These are phyloP conservation scores for Perca schrenkii DNA, from an alignment of 2,113 vertebrate species.

Conservation along the genomic window DNA sequence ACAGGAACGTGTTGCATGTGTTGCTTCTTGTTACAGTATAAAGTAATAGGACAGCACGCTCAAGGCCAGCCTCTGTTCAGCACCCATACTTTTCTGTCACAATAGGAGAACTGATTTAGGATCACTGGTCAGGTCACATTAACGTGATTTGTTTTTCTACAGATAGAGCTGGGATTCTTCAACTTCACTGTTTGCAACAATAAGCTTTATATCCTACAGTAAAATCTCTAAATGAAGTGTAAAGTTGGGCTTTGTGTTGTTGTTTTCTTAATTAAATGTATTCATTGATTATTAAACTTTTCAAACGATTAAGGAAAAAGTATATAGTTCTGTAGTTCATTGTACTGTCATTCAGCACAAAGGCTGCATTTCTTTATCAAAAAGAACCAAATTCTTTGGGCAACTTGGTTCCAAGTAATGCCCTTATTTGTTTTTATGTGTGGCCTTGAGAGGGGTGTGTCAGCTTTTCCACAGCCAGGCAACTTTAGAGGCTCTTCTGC, in stretches of 20 bases:
- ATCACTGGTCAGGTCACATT: conserved; percentile 23
- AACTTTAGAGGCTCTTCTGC: neutral
- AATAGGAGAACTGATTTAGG: conserved; percentile 24
- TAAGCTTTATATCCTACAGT: neutral
- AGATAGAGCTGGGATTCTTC: neutral
- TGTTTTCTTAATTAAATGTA: neutral
- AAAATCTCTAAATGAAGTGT: neutral
- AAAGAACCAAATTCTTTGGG: neutral
- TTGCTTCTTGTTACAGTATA: conserved; percentile 1
- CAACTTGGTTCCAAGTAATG: neutral
- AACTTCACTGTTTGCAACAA: neutral
- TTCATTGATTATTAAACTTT: neutral
- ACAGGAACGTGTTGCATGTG: neutral
- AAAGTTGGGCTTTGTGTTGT: neutral
- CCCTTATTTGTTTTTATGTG: neutral
- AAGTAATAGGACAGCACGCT: conserved; percentile 28
- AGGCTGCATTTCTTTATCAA: neutral
- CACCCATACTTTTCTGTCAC: conserved; percentile 28
- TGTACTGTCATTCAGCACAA: neutral
- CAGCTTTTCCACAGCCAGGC: neutral
- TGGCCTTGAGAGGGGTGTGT: neutral
- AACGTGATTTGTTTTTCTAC: conserved; percentile 10
- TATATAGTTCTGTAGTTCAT: neutral
- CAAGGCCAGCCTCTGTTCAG: conserved; percentile 27
- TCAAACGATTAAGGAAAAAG: too few species aligned